phyloP scores from a whole-genome alignment of 2,888 invertebrate species.

The Blera fallax region DNA sequence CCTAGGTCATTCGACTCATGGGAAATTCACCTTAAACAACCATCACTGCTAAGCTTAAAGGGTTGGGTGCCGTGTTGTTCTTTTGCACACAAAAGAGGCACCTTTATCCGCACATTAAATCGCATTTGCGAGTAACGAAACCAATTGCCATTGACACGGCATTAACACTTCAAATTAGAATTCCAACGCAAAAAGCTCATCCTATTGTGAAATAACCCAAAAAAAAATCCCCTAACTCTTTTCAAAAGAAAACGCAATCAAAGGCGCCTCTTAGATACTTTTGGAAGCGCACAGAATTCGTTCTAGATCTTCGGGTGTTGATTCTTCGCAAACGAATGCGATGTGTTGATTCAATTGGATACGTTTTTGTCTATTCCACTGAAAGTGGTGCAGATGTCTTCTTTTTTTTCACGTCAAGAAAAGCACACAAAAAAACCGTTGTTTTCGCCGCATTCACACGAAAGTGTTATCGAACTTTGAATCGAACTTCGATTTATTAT shows the following conservation, averaged over 20 bases:
- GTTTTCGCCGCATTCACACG: neutral
- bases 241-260: conserved; percentile 1
- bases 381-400: neutral
- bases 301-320: neutral
- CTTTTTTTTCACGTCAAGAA: neutral
- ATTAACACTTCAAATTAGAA: conserved; percentile 53
- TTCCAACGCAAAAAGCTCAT: neutral
- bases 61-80: neutral
- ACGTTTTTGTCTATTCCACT: neutral
- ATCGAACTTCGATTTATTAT: conserved; percentile 41
- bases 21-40: conserved; percentile 1
- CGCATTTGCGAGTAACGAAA: conserved; percentile 20
- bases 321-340: neutral
- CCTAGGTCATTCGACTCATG: conserved; percentile 17
- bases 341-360: neutral
- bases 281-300: neutral
- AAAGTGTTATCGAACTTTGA: conserved; percentile 52
- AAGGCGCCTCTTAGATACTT: neutral
- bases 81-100: conserved; percentile 6
- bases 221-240: conserved; percentile 17
- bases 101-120: conserved; percentile 29
- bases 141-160: conserved; percentile 36
- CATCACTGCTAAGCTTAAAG: neutral
- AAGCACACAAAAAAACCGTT: neutral
- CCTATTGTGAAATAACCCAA: no score